A percentile compares a stretch with the other conserved stretches of the same genome.
Conservation (phyloP, 2,113 vertebrate species). For the Pangasianodon gigas region DNA sequence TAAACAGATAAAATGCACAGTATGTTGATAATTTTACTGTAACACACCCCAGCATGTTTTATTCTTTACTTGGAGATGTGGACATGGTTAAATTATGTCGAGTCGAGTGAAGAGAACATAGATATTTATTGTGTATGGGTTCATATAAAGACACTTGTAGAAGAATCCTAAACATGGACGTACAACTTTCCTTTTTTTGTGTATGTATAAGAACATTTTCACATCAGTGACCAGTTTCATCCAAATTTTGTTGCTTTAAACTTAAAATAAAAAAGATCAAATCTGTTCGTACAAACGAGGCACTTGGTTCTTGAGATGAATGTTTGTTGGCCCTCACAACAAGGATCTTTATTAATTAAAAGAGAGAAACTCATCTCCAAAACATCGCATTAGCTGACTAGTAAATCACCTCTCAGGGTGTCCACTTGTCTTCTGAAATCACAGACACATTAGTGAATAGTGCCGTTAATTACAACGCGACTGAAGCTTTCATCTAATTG, state of each 20-base stretch:
- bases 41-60: not conserved
- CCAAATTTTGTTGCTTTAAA: not conserved
- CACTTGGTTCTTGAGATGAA: not conserved
- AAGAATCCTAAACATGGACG: not conserved
- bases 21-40: too few species aligned
- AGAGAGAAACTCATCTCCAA: not conserved
- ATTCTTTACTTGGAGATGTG: not conserved
- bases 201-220: not conserved
- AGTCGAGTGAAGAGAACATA: not conserved
- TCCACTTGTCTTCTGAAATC: not conserved
- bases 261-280: not conserved
- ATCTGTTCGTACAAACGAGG: not conserved
- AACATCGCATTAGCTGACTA: not conserved
- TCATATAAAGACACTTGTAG: not conserved
- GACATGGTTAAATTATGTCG: not conserved
- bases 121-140: not conserved
- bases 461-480: conserved; percentile 2
- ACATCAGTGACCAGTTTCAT: not conserved
- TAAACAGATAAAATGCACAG: too few species aligned
- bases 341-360: not conserved
- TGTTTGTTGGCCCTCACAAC: not conserved
- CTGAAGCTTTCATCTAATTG: not conserved
- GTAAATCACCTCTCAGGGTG: not conserved
- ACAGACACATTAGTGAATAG: not conserved
- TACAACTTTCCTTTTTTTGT: not conserved